Conservation (phyloP, 2,888 invertebrate genomes). For the Sminthurides aquaticus region DNA sequence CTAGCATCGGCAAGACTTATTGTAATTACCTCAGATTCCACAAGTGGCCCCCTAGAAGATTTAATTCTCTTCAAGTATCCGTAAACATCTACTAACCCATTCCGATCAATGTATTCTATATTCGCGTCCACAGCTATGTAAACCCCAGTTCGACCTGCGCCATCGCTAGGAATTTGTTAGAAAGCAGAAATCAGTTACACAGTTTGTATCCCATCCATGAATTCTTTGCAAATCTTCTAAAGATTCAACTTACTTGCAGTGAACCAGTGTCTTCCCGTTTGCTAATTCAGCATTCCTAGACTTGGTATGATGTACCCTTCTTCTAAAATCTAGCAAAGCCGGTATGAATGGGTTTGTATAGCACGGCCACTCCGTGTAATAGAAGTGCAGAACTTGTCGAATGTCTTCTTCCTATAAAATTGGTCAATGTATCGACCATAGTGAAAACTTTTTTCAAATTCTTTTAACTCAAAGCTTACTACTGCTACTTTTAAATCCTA, state of each 20-base stretch:
- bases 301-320: slow-evolving; percentile 81
- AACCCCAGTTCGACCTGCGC: slow-evolving; percentile 78
- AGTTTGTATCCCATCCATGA: not conserved
- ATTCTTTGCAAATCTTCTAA: not conserved
- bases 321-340: slow-evolving; percentile 85
- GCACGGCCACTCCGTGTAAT: slow-evolving; percentile 98
- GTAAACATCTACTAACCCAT: slow-evolving; percentile 82
- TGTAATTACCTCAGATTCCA: slow-evolving; percentile 53
- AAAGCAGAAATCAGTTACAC: not conserved
- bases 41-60: slow-evolving; percentile 80
- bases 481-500: too few relatives aligned
- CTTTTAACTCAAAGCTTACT: too few relatives aligned
- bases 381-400: slow-evolving; percentile 67
- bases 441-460: too few relatives aligned
- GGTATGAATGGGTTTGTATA: slow-evolving; percentile 94
- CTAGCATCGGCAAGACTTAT: too few relatives aligned
- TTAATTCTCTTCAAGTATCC: slow-evolving; percentile 85
- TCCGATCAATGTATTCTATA: slow-evolving; percentile 84
- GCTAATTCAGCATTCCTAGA: slow-evolving; percentile 56
- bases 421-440: too few relatives aligned
- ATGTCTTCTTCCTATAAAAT: slow-evolving; percentile 13
- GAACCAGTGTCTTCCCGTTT: slow-evolving; percentile 85
- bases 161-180: slow-evolving; percentile 61
- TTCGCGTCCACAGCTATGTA: slow-evolving; percentile 94
- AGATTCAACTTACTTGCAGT: slow-evolving; percentile 80